Percentiles rank a stretch among this genome's conserved stretches.
Conservation (phyloP, 1,140 invertebrate species). For the Drosophila ambigua region DNA sequence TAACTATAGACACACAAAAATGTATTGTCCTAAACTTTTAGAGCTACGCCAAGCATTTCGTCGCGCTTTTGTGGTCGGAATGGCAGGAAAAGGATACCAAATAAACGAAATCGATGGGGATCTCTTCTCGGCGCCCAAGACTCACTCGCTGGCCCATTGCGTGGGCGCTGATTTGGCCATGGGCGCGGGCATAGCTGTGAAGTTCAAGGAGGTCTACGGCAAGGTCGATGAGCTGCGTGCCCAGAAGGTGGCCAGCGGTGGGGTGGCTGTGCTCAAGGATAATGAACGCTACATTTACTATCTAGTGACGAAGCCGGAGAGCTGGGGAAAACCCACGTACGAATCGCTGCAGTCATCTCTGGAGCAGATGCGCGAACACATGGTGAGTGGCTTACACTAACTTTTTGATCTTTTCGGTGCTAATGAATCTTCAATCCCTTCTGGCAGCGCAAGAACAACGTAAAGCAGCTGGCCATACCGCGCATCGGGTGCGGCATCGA, state of each 20-base stretch:
- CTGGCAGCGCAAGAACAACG: constrained; percentile 79
- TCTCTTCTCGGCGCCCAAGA: constrained; percentile 85
- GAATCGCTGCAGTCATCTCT: constrained; percentile 83
- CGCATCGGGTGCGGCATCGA: constrained; percentile 88
- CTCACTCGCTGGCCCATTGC: constrained; percentile 86
- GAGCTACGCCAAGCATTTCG: constrained; percentile 59
- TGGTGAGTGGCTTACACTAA: constrained; percentile 52
- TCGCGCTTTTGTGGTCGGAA: constrained; percentile 55
- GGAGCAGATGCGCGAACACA: constrained; percentile 83
- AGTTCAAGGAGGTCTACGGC: constrained; percentile 84
- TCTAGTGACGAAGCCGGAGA: constrained; percentile 84
- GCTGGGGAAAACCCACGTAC: constrained; percentile 84
- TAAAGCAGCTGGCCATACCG: constrained; percentile 86
- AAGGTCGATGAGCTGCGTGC: constrained; percentile 75
- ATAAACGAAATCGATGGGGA: constrained; percentile 85
- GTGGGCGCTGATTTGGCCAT: constrained; percentile 87
- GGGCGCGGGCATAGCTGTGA: constrained; percentile 87
- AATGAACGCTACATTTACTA: constrained; percentile 86
- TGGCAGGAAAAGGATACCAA: constrained; percentile 40
- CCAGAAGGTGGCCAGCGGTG: constrained; percentile 84
- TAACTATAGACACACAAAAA: constrained; percentile 7
- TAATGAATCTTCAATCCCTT: constrained; percentile 2
- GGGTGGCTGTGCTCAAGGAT: constrained; percentile 85
- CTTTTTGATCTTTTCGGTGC: neutral
- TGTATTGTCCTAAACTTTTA: constrained; percentile 68